Evolutionary conservation across 1,140 invertebrate species (phyloP).

Genomic region (Mamestra configurata): DNA sequence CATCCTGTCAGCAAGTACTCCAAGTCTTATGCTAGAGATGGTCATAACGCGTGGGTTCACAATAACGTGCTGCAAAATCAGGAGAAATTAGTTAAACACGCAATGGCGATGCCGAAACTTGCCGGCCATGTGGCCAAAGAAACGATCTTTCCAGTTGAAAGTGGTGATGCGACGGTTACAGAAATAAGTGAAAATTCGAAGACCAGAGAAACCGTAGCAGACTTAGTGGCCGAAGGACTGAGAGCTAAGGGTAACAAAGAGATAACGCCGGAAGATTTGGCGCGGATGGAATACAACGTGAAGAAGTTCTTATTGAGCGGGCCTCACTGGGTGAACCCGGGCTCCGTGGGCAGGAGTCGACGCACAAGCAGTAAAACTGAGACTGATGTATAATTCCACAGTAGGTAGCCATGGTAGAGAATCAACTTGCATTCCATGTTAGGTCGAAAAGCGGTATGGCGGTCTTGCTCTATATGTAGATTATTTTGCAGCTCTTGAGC

Average conservation of each 20-base stretch:
- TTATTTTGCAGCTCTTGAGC: constrained; percentile 25
- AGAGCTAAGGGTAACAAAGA: constrained; percentile 74
- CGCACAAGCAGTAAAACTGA: constrained; percentile 88
- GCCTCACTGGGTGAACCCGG: constrained; percentile 88
- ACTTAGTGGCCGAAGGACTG: constrained; percentile 70
- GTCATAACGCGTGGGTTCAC: constrained; percentile 74
- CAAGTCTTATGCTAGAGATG: constrained; percentile 71
- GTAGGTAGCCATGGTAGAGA: constrained; percentile 60
- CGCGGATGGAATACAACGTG: constrained; percentile 90
- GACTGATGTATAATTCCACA: constrained; percentile 87
- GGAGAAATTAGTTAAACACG: constrained; percentile 63
- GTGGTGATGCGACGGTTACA: constrained; percentile 73
- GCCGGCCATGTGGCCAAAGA: constrained; percentile 77
- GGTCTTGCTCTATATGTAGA: constrained; percentile 39
- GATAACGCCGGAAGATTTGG: constrained; percentile 86
- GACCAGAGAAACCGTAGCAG: constrained; percentile 53
- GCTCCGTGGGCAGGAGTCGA: constrained; percentile 69
- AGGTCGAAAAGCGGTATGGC: constrained; percentile 29
- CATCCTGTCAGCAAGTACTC: constrained; percentile 84
- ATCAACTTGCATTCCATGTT: constrained; percentile 46
- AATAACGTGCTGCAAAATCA: constrained; percentile 64
- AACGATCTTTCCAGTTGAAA: constrained; percentile 82
- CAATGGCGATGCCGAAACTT: constrained; percentile 59
- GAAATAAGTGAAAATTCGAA: constrained; percentile 70
- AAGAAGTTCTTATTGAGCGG: constrained; percentile 89